Percentiles rank a stretch among this genome's conserved stretches.
Evolutionary conservation across 2,888 invertebrate genomes (phyloP).

Genomic region (Monopis laevigella): DNA sequence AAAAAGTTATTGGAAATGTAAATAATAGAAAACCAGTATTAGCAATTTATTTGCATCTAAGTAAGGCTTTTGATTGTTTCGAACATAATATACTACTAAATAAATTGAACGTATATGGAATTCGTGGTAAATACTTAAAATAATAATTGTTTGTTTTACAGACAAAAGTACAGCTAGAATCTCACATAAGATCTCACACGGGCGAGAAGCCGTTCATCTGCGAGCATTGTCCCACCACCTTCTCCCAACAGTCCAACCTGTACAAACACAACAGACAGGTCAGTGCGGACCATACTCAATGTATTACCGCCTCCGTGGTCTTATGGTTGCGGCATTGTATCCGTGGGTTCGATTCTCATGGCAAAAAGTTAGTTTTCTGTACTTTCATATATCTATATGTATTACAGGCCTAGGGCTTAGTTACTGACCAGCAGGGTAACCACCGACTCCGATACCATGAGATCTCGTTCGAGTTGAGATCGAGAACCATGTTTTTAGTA

Average conservation of each 20-base stretch:
- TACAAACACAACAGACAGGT: conserved; percentile 54
- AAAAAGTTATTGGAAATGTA: neutral
- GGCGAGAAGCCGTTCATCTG: conserved; percentile 39
- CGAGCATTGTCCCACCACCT: conserved; percentile 36
- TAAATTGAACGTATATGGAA: no score
- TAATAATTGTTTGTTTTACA: conserved; percentile 20
- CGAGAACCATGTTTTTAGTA: no score
- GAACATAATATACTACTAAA: neutral
- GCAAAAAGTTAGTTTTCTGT: no score
- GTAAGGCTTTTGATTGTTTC: neutral
- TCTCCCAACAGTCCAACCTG: conserved; percentile 48
- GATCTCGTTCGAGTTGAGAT: no score
- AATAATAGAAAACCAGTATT: no score
- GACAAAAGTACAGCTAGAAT: conserved; percentile 52
- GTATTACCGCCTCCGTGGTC: neutral
- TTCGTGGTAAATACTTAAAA: no score
- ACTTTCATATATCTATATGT: no score
- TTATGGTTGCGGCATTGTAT: no score
- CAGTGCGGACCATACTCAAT: conserved; percentile 1
- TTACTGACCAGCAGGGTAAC: no score
- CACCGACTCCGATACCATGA: no score
- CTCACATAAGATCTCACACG: conserved; percentile 47
- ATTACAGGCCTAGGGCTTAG: no score
- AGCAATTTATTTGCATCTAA: neutral
- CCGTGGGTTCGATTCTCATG: no score